Conservation (phyloP, 2,888 invertebrate genomes). For the Pharmacophagus antenor region DNA sequence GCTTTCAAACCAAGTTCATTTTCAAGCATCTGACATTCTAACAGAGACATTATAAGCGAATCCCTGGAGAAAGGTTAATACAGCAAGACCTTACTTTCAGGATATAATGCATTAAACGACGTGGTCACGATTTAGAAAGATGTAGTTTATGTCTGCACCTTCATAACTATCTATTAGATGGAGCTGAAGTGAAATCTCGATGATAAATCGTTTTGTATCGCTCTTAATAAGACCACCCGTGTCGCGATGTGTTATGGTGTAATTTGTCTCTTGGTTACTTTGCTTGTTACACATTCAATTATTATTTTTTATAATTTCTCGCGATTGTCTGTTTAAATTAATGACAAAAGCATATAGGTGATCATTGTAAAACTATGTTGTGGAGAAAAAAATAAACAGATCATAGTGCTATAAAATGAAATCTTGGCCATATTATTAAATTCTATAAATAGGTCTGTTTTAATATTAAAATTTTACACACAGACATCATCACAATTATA, state of each 20-base stretch:
- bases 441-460: too few species aligned
- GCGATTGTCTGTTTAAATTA: not conserved
- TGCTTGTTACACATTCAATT: conserved; percentile 28
- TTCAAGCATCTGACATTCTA: conserved; percentile 47
- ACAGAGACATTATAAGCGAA: conserved; percentile 48
- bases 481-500: too few species aligned
- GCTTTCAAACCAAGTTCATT: conserved; percentile 5
- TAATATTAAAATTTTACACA: too few species aligned
- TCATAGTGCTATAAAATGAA: too few species aligned
- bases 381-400: too few species aligned
- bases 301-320: not conserved
- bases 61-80: conserved; percentile 57
- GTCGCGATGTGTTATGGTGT: conserved; percentile 39
- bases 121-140: conserved; percentile 55
- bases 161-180: conserved; percentile 38
- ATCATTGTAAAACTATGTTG: too few species aligned
- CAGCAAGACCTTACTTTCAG: conserved; percentile 43
- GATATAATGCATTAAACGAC: conserved; percentile 41
- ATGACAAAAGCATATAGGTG: not conserved
- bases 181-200: conserved; percentile 60
- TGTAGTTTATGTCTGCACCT: conserved; percentile 31
- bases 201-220: conserved; percentile 57
- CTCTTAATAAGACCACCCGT: conserved; percentile 60
- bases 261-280: conserved; percentile 58
- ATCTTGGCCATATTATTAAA: too few species aligned